These are phyloP conservation scores for Eulithis prunata DNA, from an alignment of 2,888 invertebrate genomes.

Conservation along the genomic window DNA sequence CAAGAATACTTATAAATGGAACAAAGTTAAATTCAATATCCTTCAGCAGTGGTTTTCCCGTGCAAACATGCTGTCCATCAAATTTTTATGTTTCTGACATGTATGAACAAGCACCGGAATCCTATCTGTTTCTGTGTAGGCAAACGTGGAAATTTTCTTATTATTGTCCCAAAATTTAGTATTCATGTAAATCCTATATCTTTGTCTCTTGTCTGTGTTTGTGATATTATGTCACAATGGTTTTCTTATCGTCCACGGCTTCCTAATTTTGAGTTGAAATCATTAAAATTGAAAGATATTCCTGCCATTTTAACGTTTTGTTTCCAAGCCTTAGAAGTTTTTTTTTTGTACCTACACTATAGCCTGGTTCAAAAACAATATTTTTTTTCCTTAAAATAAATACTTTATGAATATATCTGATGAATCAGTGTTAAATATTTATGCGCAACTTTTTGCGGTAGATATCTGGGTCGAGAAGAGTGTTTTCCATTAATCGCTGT, in stretches of 20 bases:
- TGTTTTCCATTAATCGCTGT: conserved; percentile 2
- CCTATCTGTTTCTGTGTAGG: conserved; percentile 24
- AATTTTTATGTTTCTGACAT: conserved; percentile 39
- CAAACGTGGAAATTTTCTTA: conserved; percentile 9
- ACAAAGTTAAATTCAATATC: too few species aligned
- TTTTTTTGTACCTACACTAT: too few species aligned
- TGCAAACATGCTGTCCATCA: conserved; percentile 54
- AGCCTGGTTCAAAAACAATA: too few species aligned
- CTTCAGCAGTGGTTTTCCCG: conserved; percentile 37
- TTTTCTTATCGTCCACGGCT: too few species aligned
- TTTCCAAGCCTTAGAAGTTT: too few species aligned
- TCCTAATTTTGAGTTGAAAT: too few species aligned
- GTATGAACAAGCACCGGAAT: conserved; percentile 38
- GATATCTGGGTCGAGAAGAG: background rate
- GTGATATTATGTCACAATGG: too few species aligned
- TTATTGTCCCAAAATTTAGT: background rate
- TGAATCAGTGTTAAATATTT: conserved; percentile 2
- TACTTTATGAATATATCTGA: background rate
- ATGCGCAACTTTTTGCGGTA: background rate
- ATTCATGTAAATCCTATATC: background rate
- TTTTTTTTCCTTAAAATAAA: background rate
- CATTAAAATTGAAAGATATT: too few species aligned
- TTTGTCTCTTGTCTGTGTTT: too few species aligned
- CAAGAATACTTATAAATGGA: too few species aligned
- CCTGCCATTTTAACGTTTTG: too few species aligned